Base-by-base conservation (phyloP, 2,113 vertebrate genomes). In the Sinocyclocheilus grahami region DNA sequence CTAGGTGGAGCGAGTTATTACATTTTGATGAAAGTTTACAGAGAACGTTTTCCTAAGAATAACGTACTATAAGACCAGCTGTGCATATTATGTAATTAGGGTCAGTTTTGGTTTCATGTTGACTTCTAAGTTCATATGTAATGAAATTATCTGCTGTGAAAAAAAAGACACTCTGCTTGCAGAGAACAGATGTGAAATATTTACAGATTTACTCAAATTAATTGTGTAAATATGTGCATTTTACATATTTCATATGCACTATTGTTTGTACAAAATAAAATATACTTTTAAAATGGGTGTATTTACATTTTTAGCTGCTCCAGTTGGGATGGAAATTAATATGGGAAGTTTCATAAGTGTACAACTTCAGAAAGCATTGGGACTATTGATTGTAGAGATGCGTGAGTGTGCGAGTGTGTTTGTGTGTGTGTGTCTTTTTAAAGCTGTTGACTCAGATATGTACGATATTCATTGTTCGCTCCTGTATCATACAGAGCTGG, bases 211-310 rank as follows among this genome's bases (percentile, higher is more conserved):
- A 12, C n/a, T 46, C 3, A 67, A 65, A 65, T 24, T 48, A 60
- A 67, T 67, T 82, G 62, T 76, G 42, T 76, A 51, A 76, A 76
- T 76, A 76, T 76, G 74, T 51, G 42, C 81, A 71, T 83, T 82
- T 83, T 71, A 83, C 46, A 51, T 55, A 71, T 71, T 83, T 69
- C 65, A 71, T 71, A 71, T 53, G 46, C 48, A 2, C 42, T 51
- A 55, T 16, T 71, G 81, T 83, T 83, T 83, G 81, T 83, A 83
- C 46, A 71, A 71, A 83, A 83, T 83, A 83, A 83, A 83, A 71
- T 71, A 14, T 83, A 37, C 63, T 83, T 83, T 83, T 83, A 55
- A 71, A 83, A 83, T 13, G n/a, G 9, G 65, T 14, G 65, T 22
- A n/a, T 79, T 65, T 82, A 16, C 12, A 18, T 81, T 67, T 65